phyloP scores from a whole-genome alignment of 2,113 vertebrate species.

The Microtus pennsylvanicus region DNA sequence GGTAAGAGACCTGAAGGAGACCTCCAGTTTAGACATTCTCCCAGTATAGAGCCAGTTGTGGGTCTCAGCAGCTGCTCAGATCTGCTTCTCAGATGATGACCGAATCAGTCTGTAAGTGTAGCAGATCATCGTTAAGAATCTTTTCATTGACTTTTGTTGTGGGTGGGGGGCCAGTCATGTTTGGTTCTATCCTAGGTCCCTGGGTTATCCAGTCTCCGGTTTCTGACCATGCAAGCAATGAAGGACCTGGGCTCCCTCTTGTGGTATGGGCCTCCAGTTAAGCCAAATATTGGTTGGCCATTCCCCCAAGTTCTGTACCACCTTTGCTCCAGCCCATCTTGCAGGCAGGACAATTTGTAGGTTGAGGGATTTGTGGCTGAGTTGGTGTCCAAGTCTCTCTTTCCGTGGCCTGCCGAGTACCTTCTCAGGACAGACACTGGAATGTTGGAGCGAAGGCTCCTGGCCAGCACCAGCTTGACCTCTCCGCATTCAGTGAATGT shows the following conservation, averaged over 20 bases:
- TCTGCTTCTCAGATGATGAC: background rate
- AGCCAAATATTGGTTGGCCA: background rate
- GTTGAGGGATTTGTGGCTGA: background rate
- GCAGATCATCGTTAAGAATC: background rate
- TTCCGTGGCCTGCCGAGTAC: background rate
- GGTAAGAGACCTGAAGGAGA: background rate
- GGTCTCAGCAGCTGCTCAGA: background rate
- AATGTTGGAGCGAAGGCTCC: background rate
- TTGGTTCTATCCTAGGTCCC: background rate
- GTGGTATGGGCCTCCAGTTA: background rate
- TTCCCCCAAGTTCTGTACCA: background rate
- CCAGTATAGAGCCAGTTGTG: background rate
- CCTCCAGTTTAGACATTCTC: background rate
- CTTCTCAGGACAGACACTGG: background rate
- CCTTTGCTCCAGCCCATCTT: background rate
- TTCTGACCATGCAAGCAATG: background rate
- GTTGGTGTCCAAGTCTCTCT: background rate
- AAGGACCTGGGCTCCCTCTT: background rate
- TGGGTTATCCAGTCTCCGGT: background rate
- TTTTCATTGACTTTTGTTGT: background rate
- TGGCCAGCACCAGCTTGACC: background rate
- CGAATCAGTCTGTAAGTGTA: background rate
- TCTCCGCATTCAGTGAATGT: background rate
- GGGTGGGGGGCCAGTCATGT: background rate
- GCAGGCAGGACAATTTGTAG: background rate